Evolutionary conservation across 2,888 invertebrate genomes (phyloP).

Genomic region (Perizoma affinitatum): DNA sequence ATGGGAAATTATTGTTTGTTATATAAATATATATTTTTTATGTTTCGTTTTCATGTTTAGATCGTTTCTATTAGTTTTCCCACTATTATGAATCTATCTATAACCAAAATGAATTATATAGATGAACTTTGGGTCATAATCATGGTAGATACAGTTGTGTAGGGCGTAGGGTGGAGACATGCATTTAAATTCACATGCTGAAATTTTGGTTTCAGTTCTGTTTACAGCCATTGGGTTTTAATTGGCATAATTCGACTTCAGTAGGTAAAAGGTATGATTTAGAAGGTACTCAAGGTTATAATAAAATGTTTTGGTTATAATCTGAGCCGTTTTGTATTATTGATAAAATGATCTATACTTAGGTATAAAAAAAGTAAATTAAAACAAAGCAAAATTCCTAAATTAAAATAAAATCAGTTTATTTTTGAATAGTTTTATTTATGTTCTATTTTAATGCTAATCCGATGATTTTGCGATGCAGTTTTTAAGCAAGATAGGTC

Average conservation of each 20-base stretch:
- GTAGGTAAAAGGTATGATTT: no score
- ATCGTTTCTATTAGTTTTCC: no score
- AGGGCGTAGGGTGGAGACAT: no score
- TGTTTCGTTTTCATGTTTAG: conserved; percentile 49
- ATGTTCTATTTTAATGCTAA: not conserved
- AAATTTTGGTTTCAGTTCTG: no score
- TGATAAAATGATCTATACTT: no score
- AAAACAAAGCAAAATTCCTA: conserved; percentile 43
- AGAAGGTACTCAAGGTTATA: no score
- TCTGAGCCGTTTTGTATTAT: no score
- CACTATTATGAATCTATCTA: conserved; percentile 32
- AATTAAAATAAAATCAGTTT: conserved; percentile 78
- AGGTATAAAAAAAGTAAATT: no score
- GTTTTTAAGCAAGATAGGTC: not conserved
- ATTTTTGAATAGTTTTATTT: conserved; percentile 57
- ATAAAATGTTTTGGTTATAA: no score
- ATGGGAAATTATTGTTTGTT: conserved; percentile 61
- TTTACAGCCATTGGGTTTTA: no score
- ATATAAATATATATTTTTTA: conserved; percentile 58
- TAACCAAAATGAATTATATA: conserved; percentile 41
- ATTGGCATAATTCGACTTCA: no score
- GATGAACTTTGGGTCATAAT: not conserved
- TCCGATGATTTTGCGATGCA: not conserved
- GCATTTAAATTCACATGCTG: no score
- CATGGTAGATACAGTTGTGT: not conserved